phyloP scores from a whole-genome alignment of 35 echinoderm and acorn worm species.

The Heliocidaris tuberculata region DNA sequence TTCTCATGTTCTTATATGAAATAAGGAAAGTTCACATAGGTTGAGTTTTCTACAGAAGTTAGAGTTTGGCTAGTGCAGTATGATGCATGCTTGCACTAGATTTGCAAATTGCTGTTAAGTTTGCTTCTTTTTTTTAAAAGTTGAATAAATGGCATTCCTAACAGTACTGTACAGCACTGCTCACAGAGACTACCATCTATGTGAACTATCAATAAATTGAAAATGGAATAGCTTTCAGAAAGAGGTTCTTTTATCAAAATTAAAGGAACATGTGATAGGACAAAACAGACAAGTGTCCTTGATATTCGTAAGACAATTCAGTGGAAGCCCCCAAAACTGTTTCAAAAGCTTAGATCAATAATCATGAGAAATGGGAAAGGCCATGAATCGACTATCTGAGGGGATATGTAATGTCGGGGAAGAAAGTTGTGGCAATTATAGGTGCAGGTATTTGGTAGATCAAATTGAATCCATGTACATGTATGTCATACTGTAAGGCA shows the following conservation, averaged over 20 bases:
- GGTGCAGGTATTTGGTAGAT: background rate
- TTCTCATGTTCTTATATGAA: background rate
- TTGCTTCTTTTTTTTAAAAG: background rate
- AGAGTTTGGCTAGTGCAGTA: background rate
- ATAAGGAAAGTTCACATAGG: background rate
- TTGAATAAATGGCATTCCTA: background rate
- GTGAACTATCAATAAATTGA: background rate
- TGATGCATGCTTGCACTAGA: background rate
- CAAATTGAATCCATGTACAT: background rate
- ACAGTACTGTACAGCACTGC: background rate
- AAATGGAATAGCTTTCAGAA: background rate
- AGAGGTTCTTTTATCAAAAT: background rate
- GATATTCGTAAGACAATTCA: background rate
- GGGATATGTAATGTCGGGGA: background rate
- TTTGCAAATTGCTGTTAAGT: constrained; percentile 6
- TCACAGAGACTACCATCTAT: background rate
- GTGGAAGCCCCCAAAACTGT: background rate
- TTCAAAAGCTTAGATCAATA: too few relatives aligned
- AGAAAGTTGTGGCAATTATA: background rate
- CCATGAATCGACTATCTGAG: background rate
- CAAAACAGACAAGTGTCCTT: background rate
- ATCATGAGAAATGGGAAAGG: background rate
- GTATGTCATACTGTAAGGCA: background rate
- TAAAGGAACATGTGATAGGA: background rate
- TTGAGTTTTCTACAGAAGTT: background rate